Evolutionary conservation across 2,113 vertebrate species (phyloP), one percentile per base, ranked within the genome.

Genomic region (Helogale parvula): DNA sequence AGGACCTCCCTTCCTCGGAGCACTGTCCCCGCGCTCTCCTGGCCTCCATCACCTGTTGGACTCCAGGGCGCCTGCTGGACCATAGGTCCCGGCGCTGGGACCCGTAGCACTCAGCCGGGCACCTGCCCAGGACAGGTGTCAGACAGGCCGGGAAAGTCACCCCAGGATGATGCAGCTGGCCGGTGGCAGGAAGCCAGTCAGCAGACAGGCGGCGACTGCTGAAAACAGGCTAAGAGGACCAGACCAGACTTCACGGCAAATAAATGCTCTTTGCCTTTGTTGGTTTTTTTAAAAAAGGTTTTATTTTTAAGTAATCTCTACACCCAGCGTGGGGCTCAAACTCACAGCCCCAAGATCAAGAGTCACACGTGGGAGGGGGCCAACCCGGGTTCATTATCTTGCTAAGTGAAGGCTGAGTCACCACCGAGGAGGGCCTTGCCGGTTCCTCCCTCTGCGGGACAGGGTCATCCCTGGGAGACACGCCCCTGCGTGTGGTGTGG

Each of bases 121-220:
- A 0, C 14, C 50, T 41, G 23, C 60, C 74, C 38, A 96, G 97
- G 96, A 97, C 98, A 98, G 98, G 0, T 41, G 7, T 83, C 93
- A 3, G 11, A 90, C 0, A 1, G 54, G 72, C 8, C 72, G 3
- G 2, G 0, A 5, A 13, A 5, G 35, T 35, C 31, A 35, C 16
- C 27, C 33, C 35, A 50, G 54, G 86, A 63, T 3, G 0, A 11
- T 7, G 29, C 15, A 2, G 8, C 9, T 0, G 76, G 0, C 7
- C 2, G 17, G 16, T 2, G 13, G 2, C 52, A 1, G 11, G 1
- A 41, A 17, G 38, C 35, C 33, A 14, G 4, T 33, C 74, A 2
- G 25, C 65, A 93, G 84, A 50, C 0, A 90, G 33, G 3, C 93
- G 27, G 25, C 31, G 27, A 10, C 50, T 82, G 41, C 71, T n/a